Conservation (phyloP, 2,113 vertebrate genomes). For the Trogon melanurus region DNA sequence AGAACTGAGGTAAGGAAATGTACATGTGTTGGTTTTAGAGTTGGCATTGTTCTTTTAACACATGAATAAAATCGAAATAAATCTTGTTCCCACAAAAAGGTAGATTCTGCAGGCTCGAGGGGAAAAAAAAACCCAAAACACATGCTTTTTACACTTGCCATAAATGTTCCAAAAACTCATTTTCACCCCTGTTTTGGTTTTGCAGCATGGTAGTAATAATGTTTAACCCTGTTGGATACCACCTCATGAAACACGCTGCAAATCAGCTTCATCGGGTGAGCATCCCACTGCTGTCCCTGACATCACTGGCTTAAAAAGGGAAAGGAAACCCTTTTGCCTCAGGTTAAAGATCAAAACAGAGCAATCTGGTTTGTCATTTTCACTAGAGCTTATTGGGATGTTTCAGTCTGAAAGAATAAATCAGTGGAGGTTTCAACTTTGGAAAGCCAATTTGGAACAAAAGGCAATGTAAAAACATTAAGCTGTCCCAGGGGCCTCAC, state of each 20-base stretch:
- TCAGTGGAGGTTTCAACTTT: not conserved
- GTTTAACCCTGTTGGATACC: not conserved
- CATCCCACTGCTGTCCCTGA: not conserved
- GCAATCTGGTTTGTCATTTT: not conserved
- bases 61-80: not conserved
- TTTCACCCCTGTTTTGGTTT: not conserved
- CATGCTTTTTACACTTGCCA: not conserved
- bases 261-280: not conserved
- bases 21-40: not conserved
- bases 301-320: not conserved
- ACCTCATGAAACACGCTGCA: not conserved
- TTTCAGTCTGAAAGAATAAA: not conserved
- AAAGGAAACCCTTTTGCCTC: not conserved
- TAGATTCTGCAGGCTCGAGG: not conserved
- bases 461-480: not conserved
- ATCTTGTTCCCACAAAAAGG: not conserved
- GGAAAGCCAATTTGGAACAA: slow-evolving; percentile 14
- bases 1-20: not conserved
- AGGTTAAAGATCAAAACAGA: not conserved
- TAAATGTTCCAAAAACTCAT: not conserved
- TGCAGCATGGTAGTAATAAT: not conserved
- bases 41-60: not conserved
- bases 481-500: not conserved
- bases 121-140: not conserved
- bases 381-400: not conserved